These are phyloP conservation scores for Tachina fera DNA, from an alignment of 2,888 invertebrate genomes.

Conservation along the genomic window DNA sequence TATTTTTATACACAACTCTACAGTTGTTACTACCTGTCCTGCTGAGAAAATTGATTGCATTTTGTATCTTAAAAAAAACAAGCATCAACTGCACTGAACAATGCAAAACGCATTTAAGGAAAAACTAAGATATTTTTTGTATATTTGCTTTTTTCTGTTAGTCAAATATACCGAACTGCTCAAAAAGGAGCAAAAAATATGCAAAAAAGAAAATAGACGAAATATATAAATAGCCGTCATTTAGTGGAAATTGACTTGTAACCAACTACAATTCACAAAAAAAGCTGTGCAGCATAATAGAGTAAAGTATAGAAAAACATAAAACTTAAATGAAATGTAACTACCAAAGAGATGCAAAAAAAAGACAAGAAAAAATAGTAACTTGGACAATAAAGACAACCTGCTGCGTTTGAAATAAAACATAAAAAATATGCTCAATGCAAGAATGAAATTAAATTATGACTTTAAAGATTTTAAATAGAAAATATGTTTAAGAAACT, in stretches of 20 bases:
- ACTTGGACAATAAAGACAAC: conserved; percentile 65
- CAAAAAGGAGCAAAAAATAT: conserved; percentile 36
- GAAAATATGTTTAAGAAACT: not conserved
- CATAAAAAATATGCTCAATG: not conserved
- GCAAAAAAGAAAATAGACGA: conserved; percentile 43
- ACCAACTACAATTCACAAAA: conserved; percentile 64
- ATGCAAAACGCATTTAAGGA: conserved; percentile 35
- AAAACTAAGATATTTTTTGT: conserved; percentile 36
- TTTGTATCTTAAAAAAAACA: conserved; percentile 53
- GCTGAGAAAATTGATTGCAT: conserved; percentile 72
- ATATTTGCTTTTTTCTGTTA: conserved; percentile 39
- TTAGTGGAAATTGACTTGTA: conserved; percentile 71
- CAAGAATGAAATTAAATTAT: conserved; percentile 29
- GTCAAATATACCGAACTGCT: conserved; percentile 42
- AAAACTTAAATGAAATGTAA: conserved; percentile 65
- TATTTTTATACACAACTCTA: conserved; percentile 23
- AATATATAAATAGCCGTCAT: conserved; percentile 70
- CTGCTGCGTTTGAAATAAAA: conserved; percentile 58
- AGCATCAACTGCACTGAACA: conserved; percentile 55
- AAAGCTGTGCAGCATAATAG: conserved; percentile 30
- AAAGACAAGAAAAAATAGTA: conserved; percentile 17
- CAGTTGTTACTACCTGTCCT: conserved; percentile 67
- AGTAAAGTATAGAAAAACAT: conserved; percentile 40
- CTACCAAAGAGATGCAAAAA: conserved; percentile 46
- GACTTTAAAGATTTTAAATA: not conserved